phyloP scores from a whole-genome alignment of 2,113 vertebrate species.

The Apteryx mantelli region DNA sequence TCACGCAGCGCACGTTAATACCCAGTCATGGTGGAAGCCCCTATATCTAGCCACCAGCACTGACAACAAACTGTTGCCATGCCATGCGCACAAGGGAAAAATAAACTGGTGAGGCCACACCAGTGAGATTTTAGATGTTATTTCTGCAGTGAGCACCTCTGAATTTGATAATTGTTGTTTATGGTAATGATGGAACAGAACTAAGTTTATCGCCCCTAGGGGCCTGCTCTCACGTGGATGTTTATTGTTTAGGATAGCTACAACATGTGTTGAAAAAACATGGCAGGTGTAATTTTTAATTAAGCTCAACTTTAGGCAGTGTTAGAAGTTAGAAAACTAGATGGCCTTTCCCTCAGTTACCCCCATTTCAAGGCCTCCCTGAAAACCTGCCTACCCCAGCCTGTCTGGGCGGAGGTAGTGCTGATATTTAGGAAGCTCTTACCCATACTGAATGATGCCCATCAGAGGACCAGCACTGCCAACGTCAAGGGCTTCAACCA shows the following conservation, averaged over 20 bases:
- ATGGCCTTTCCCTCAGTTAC: background rate
- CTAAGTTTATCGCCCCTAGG: background rate
- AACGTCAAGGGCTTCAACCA: constrained; percentile 87
- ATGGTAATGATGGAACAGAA: background rate
- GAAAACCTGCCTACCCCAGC: background rate
- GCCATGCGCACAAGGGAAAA: background rate
- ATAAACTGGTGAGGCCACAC: background rate
- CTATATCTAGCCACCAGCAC: too few relatives aligned
- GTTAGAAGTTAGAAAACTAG: background rate
- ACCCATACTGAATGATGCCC: constrained; percentile 96
- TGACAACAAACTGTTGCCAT: background rate
- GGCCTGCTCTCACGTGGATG: background rate
- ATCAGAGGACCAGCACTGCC: constrained; percentile 89
- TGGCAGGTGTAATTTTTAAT: background rate
- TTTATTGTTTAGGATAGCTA: background rate
- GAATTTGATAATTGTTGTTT: too few relatives aligned
- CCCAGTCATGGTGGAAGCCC: background rate
- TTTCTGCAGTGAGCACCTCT: background rate
- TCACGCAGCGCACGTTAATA: background rate
- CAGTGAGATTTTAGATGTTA: background rate
- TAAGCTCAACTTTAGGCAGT: background rate
- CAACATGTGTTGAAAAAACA: background rate
- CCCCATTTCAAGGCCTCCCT: background rate
- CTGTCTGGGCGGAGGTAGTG: background rate
- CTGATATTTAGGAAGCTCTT: constrained; percentile 19